Percentiles rank a stretch among this genome's conserved stretches.
Conservation (phyloP, 2,888 invertebrate genomes). For the Eubasilissa splendida region DNA sequence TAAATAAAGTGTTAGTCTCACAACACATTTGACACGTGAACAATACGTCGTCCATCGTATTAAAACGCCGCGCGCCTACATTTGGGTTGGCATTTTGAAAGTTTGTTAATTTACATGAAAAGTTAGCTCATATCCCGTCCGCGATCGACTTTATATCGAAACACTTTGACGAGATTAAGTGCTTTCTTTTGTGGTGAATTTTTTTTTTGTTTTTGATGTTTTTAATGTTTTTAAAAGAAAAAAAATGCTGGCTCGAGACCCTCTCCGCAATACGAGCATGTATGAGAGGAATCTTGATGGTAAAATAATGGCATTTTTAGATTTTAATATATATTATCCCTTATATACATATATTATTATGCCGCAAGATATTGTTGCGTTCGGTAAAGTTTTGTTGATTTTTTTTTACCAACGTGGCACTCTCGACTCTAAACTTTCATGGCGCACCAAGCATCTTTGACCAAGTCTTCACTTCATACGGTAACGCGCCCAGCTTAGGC, state of each 20-base stretch:
- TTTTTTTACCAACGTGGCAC: too few species aligned
- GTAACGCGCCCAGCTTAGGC: too few species aligned
- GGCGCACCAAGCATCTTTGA: too few species aligned
- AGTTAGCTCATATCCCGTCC: slow-evolving; percentile 2
- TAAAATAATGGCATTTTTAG: slow-evolving; percentile 59
- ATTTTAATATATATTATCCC: too few species aligned
- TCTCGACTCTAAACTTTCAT: too few species aligned
- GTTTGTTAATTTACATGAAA: background rate
- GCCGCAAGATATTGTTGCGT: too few species aligned
- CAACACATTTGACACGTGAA: slow-evolving; percentile 29
- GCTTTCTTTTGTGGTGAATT: too few species aligned
- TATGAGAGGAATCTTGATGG: slow-evolving; percentile 75
- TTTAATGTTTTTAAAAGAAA: slow-evolving; percentile 8
- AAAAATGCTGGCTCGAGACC: slow-evolving; percentile 49
- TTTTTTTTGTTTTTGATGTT: background rate
- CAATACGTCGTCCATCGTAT: slow-evolving; percentile 9
- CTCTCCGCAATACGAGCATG: slow-evolving; percentile 77
- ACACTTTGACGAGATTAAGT: background rate
- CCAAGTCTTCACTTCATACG: too few species aligned
- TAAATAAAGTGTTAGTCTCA: slow-evolving; percentile 32
- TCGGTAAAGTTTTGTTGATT: too few species aligned
- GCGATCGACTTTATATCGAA: background rate
- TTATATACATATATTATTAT: too few species aligned
- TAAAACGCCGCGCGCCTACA: background rate
- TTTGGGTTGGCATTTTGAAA: too few species aligned